phyloP scores from a whole-genome alignment of 2,797 vertebrate genomes.

The Epinephelus coioides region DNA sequence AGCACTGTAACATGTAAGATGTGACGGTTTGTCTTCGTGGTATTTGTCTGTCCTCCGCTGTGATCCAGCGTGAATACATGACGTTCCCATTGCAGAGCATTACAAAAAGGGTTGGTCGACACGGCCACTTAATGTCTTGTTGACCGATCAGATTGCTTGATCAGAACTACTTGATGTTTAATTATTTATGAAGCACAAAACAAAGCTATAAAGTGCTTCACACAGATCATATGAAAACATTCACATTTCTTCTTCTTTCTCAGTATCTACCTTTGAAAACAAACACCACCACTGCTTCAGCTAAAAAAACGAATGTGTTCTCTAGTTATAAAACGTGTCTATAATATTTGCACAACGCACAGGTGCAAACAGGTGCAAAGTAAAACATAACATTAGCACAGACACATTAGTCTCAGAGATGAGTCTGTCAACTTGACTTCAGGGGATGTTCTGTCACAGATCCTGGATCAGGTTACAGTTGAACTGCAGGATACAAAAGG shows the following conservation, averaged over 20 bases:
- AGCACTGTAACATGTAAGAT: too few relatives aligned
- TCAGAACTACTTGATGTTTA: too few relatives aligned
- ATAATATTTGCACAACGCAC: not conserved
- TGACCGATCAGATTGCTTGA: too few relatives aligned
- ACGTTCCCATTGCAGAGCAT: too few relatives aligned
- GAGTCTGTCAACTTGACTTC: not conserved
- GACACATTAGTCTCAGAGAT: not conserved
- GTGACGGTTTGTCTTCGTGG: too few relatives aligned
- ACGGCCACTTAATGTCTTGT: too few relatives aligned
- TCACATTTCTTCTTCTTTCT: not conserved
- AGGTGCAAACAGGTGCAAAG: constrained; percentile 1
- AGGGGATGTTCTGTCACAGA: constrained; percentile 1
- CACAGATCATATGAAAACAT: not conserved
- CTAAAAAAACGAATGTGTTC: not conserved
- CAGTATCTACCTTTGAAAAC: not conserved
- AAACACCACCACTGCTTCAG: not conserved
- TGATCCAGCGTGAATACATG: too few relatives aligned
- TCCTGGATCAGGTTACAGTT: not conserved
- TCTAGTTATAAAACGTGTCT: not conserved
- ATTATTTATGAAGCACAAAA: not conserved
- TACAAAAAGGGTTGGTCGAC: too few relatives aligned
- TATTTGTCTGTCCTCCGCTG: too few relatives aligned
- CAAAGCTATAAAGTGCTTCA: not conserved
- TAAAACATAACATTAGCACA: not conserved
- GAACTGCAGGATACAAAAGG: not conserved